Evolutionary conservation across 2,888 invertebrate genomes (phyloP).

Genomic region (Lissonota sp.): DNA sequence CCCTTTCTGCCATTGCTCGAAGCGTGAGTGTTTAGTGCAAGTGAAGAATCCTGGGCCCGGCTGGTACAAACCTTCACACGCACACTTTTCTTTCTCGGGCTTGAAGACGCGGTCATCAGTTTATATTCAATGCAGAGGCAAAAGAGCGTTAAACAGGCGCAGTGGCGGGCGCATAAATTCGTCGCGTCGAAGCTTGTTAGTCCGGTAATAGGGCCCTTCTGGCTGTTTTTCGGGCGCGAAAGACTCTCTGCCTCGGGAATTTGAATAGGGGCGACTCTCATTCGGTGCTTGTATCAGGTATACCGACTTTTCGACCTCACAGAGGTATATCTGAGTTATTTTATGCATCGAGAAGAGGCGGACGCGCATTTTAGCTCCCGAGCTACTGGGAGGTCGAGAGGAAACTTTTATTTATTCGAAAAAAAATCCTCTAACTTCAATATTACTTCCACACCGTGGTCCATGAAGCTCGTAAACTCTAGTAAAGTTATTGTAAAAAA

Average conservation of each 20-base stretch:
- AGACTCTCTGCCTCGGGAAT: constrained; percentile 44
- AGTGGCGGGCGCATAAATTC: constrained; percentile 61
- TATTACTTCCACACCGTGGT: constrained; percentile 6
- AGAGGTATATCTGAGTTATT: constrained; percentile 67
- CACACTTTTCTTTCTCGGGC: constrained; percentile 38
- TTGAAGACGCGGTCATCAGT: constrained; percentile 44
- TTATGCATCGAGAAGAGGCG: constrained; percentile 65
- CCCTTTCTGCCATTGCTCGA: constrained; percentile 26
- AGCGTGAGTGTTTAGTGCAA: constrained; percentile 38
- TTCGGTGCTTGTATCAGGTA: constrained; percentile 5
- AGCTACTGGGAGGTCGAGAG: constrained; percentile 68
- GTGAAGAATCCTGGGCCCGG: constrained; percentile 30
- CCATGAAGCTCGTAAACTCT: neutral
- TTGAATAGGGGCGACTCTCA: constrained; percentile 22
- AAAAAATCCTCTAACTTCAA: constrained; percentile 10
- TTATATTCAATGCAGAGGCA: constrained; percentile 53
- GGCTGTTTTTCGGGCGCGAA: constrained; percentile 49
- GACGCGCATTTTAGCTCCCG: constrained; percentile 57
- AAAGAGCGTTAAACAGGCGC: constrained; percentile 36
- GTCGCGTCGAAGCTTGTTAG: constrained; percentile 65
- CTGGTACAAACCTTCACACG: constrained; percentile 9
- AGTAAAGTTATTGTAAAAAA: too few relatives aligned
- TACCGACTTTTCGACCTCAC: constrained; percentile 52
- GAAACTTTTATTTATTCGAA: constrained; percentile 13
- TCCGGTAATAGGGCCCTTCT: constrained; percentile 60